Conservation (phyloP, 2,113 vertebrate genomes). For the Anseranas semipalmata region DNA sequence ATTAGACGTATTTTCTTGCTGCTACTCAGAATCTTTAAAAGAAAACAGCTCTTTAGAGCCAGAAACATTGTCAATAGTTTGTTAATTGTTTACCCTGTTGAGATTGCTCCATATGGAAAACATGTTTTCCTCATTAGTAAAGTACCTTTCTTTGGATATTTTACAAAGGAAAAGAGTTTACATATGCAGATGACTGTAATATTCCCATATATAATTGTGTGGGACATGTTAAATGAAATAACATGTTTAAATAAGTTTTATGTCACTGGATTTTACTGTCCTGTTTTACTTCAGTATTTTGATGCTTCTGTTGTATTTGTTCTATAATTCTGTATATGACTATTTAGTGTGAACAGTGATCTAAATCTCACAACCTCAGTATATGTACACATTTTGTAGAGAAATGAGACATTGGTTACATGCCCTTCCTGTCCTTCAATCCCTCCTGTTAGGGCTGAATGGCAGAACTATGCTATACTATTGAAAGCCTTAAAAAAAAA, state of each 20-base stretch:
- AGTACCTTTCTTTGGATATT: slow-evolving; percentile 8
- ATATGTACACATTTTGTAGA: slow-evolving; percentile 31
- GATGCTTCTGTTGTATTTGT: slow-evolving; percentile 44
- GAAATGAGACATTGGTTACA: not conserved
- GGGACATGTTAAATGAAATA: slow-evolving; percentile 15
- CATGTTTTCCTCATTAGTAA: not conserved
- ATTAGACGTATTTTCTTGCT: slow-evolving; percentile 37
- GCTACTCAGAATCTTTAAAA: not conserved
- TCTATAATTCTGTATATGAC: slow-evolving; percentile 35
- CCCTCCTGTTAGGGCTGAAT: slow-evolving; percentile 11
- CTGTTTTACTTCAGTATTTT: slow-evolving; percentile 69
- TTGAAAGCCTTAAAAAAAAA: slow-evolving; percentile 65
- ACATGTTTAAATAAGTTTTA: slow-evolving; percentile 10
- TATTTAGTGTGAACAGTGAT: not conserved
- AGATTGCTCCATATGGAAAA: not conserved
- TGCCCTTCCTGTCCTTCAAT: not conserved
- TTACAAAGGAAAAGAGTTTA: slow-evolving; percentile 50
- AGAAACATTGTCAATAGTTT: not conserved
- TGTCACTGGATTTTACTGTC: slow-evolving; percentile 58
- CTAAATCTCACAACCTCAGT: not conserved
- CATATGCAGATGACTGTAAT: slow-evolving; percentile 71
- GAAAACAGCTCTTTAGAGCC: not conserved
- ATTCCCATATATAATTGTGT: slow-evolving; percentile 1
- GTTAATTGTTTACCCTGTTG: not conserved
- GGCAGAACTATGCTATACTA: slow-evolving; percentile 29